Evolutionary conservation across 1,140 invertebrate species (phyloP).

Genomic region (Agraylea sexmaculata): DNA sequence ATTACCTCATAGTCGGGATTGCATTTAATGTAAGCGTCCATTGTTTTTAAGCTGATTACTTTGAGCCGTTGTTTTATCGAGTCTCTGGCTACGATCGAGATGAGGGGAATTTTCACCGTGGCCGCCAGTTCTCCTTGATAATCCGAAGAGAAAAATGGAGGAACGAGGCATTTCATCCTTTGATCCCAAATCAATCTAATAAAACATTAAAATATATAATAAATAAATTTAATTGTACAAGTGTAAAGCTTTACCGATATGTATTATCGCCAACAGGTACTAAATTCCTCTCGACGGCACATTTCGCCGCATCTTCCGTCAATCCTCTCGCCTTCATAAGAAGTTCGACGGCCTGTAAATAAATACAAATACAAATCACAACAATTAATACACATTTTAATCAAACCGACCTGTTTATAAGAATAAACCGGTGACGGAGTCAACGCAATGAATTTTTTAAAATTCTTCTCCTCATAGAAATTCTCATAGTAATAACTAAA

Average conservation of each 20-base stretch:
- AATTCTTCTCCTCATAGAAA: slow-evolving; percentile 13
- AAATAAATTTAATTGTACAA: background rate
- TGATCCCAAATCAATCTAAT: slow-evolving; percentile 20
- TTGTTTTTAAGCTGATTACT: background rate
- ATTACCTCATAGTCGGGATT: slow-evolving; percentile 18
- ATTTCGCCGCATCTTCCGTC: slow-evolving; percentile 12
- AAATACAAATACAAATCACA: slow-evolving; percentile 1
- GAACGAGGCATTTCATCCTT: slow-evolving; percentile 8
- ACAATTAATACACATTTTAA: background rate
- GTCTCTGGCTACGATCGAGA: slow-evolving; percentile 10
- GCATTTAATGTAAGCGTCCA: slow-evolving; percentile 8
- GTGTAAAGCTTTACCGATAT: slow-evolving; percentile 10
- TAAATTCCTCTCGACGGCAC: slow-evolving; percentile 9
- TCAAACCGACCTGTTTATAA: background rate
- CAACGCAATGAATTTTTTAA: slow-evolving; percentile 9
- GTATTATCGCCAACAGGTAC: slow-evolving; percentile 10
- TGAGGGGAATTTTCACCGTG: slow-evolving; percentile 11
- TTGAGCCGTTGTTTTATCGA: slow-evolving; percentile 3
- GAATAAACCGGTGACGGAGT: background rate
- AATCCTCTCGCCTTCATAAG: slow-evolving; percentile 13
- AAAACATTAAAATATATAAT: background rate
- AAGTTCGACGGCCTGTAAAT: slow-evolving; percentile 13
- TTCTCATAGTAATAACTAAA: slow-evolving; percentile 11
- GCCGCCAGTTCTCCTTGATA: slow-evolving; percentile 13
- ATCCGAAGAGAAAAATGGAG: slow-evolving; percentile 6